Evolutionary conservation across 2,888 invertebrate species (phyloP).

Genomic region (Dryococelus australis): DNA sequence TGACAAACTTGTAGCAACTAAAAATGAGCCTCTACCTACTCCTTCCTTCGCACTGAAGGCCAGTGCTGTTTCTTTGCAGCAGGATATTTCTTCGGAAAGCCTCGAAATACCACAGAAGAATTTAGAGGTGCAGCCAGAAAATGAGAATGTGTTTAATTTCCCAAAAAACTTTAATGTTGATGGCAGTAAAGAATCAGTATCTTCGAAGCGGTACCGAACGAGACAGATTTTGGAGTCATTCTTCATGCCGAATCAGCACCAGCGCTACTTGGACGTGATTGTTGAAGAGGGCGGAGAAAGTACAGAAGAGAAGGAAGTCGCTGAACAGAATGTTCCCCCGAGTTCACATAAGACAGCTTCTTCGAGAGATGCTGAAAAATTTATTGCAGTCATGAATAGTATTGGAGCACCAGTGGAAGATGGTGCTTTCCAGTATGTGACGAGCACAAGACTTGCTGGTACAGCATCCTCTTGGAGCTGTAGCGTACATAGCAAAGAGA

Average conservation of each 20-base stretch:
- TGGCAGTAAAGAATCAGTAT: neutral
- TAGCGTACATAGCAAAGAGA: neutral
- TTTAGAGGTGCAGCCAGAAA: neutral
- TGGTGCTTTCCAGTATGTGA: neutral
- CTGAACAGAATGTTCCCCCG: neutral
- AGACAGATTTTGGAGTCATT: conserved; percentile 8
- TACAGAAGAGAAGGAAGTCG: neutral
- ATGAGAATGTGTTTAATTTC: neutral
- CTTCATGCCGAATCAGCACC: conserved; percentile 27
- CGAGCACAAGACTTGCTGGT: neutral
- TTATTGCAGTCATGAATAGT: neutral
- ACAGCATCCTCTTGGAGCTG: neutral
- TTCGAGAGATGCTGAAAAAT: neutral
- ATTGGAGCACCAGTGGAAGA: neutral
- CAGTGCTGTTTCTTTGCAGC: neutral
- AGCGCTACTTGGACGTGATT: conserved; percentile 32
- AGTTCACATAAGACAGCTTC: neutral
- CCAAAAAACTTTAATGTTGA: neutral
- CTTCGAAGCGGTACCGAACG: neutral
- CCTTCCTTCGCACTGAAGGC: neutral
- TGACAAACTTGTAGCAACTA: neutral
- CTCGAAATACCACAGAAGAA: neutral
- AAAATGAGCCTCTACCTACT: neutral
- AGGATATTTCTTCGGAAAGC: neutral
- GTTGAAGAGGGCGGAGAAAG: conserved; percentile 5